Evolutionary conservation across 2,888 invertebrate species (phyloP), one percentile per base, ranked within the genome.

Genomic region (Choristoneura rosaceana): DNA sequence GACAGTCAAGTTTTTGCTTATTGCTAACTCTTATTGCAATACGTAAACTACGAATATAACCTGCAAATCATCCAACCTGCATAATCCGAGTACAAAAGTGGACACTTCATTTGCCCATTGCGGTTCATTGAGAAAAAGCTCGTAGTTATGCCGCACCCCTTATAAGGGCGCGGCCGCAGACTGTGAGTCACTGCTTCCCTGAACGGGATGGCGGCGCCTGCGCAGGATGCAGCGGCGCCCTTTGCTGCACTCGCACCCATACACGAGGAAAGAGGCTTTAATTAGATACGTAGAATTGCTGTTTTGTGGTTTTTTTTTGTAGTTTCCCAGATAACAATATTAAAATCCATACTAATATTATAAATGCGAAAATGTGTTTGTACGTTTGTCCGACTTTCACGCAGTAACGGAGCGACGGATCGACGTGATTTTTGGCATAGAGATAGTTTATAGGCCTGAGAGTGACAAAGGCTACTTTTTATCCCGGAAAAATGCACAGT

Each of bases 81-180:
- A 34, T 7, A 38, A 7, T 38, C 5, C 38, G 5, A 38, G 50
- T n/a, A 50, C 3, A 47, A 47, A 47, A 47, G n/a, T 47, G 5
- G 5, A 47, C 2, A 14, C 17, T 9, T 17, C 15, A 2, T 17
- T 52, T 15, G 2, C 0, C 9, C 50, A n/a, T 8, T n/a, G 45
- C 14, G 12, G 9, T n/a, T 25, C 45, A 61, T 62, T 62, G 45
- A 61, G 43, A 17, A 43, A 45, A 25, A 12, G 55, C 25, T 4
- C 55, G 10, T 33, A 8, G 25, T 8, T 9, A 2, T n/a, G 15
- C 41, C 41, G n/a, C 64, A 64, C 34, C 64, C 63, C 50, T 9
- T 64, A 64, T 50, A 64, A 64, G 64, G 64, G 64, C 45, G 64
- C 33, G 45, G 63, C 33, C 45, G 43, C 63, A 64, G 62, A 12